A percentile compares a stretch with the other conserved stretches of the same genome.
Conservation (phyloP, 64 coral and sea anemone species). For the Acropora tenuis region DNA sequence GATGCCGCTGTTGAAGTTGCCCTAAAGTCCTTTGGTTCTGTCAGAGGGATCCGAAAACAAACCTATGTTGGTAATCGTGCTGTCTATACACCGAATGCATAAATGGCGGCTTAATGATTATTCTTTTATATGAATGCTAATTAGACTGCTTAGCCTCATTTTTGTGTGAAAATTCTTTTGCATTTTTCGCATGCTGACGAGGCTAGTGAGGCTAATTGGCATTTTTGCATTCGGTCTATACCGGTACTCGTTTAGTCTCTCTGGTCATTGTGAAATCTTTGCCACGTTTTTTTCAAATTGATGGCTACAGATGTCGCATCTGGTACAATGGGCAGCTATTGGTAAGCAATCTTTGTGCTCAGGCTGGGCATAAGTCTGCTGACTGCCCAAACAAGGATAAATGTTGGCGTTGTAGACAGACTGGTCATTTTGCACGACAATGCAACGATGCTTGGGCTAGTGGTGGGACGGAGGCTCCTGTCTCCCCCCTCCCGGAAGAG, state of each 20-base stretch:
- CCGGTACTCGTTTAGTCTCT: neutral
- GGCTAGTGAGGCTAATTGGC: too few species aligned
- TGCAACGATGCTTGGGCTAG: neutral
- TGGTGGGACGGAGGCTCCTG: neutral
- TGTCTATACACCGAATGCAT: too few species aligned
- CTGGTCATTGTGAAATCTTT: neutral
- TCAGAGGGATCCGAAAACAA: neutral
- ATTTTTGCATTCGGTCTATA: neutral
- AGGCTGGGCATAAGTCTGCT: neutral
- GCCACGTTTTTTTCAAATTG: neutral
- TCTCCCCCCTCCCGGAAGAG: neutral
- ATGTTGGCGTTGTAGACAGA: neutral
- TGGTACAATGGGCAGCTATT: neutral
- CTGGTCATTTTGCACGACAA: neutral
- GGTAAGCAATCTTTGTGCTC: neutral
- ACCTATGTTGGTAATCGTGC: neutral
- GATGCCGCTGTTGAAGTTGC: neutral
- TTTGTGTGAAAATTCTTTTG: too few species aligned
- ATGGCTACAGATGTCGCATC: neutral
- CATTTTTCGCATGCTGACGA: too few species aligned
- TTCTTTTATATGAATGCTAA: too few species aligned
- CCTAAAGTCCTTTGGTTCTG: neutral
- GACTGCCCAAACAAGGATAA: neutral
- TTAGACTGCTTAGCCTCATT: too few species aligned
- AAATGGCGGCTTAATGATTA: too few species aligned